Conservation (phyloP, 35 echinoderm and acorn worm genomes). For the Antedon bifida region DNA sequence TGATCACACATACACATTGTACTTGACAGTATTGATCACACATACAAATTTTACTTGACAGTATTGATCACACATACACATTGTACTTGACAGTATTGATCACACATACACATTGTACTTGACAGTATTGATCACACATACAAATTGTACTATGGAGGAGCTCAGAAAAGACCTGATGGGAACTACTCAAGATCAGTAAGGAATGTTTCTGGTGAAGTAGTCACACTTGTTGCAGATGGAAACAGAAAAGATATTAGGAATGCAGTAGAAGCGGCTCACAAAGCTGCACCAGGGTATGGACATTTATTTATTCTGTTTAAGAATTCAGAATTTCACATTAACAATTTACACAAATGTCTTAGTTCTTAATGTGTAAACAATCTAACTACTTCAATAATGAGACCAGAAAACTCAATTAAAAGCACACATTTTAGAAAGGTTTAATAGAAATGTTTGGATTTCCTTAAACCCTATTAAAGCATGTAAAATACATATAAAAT, state of each 20-base stretch:
- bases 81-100: background rate
- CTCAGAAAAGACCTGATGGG: constrained; percentile 89
- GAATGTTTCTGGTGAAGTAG: constrained; percentile 30
- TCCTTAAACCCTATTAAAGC: too few species aligned
- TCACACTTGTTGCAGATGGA: constrained; percentile 50
- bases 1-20: too few species aligned
- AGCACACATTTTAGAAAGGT: too few species aligned
- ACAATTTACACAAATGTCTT: too few species aligned
- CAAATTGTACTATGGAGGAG: constrained; percentile 79
- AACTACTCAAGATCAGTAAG: constrained; percentile 65
- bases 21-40: too few species aligned
- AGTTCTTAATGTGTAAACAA: too few species aligned
- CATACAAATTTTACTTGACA: background rate
- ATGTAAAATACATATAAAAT: too few species aligned
- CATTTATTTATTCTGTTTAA: too few species aligned
- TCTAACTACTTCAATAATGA: too few species aligned
- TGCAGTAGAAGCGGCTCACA: constrained; percentile 93
- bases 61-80: background rate
- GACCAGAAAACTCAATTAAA: too few species aligned
- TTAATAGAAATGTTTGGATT: too few species aligned
- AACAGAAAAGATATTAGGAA: constrained; percentile 95
- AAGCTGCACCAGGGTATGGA: constrained; percentile 94
- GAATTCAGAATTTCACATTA: too few species aligned
- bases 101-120: background rate
- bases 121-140: constrained; percentile 84